Conservation (phyloP, 2,888 invertebrate species). For the Eupithecia subumbrata region DNA sequence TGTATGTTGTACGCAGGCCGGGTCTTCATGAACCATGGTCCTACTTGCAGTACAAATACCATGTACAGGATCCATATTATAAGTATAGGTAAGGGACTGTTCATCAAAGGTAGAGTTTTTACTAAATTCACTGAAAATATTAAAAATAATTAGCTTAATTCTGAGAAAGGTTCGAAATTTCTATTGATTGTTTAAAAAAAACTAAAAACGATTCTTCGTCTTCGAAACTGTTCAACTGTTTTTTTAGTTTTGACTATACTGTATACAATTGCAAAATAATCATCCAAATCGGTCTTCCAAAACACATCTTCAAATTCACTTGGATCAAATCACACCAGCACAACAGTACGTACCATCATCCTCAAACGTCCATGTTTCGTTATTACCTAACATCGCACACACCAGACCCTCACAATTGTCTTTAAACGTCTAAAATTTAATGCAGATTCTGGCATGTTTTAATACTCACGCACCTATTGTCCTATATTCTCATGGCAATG, state of each 20-base stretch:
- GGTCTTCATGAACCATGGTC: constrained; percentile 87
- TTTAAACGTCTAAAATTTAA: background rate
- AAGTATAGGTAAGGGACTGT: constrained; percentile 84
- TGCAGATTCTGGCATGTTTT: background rate
- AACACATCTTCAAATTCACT: too few species aligned
- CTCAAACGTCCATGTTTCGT: background rate
- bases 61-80: constrained; percentile 85
- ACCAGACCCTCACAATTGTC: background rate
- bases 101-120: constrained; percentile 77
- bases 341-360: constrained; percentile 1
- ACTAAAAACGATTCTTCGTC: too few species aligned
- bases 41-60: constrained; percentile 85
- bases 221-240: too few species aligned
- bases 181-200: too few species aligned
- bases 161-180: too few species aligned
- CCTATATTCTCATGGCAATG: background rate
- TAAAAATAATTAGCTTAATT: background rate
- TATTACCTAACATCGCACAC: background rate
- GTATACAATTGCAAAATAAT: too few species aligned
- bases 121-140: background rate
- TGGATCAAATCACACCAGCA: background rate
- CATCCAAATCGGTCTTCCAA: too few species aligned
- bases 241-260: too few species aligned
- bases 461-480: background rate
- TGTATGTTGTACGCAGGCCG: constrained; percentile 85